Evolutionary conservation across 2,797 vertebrate genomes (phyloP).

Genomic region (Chrysocyon brachyurus): DNA sequence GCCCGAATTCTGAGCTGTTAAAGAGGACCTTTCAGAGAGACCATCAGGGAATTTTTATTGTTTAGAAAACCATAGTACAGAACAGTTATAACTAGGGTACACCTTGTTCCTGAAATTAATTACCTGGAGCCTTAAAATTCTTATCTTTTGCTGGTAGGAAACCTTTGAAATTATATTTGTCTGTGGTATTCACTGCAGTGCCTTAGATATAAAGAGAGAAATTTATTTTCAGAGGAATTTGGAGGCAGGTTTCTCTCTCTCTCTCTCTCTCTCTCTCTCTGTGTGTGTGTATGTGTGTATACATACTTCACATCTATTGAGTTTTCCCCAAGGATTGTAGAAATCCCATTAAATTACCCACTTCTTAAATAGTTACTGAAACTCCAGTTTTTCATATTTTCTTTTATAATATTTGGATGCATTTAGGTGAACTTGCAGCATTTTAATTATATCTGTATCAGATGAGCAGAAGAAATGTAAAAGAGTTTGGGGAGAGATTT

Average conservation of each 20-base stretch:
- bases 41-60: constrained; percentile 53
- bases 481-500: constrained; percentile 88
- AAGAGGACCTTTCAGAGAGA: constrained; percentile 30
- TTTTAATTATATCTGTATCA: constrained; percentile 89
- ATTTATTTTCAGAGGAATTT: constrained; percentile 78
- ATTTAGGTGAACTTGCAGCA: constrained; percentile 85
- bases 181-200: constrained; percentile 27
- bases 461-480: constrained; percentile 88
- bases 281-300: background rate
- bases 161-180: constrained; percentile 79
- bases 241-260: background rate
- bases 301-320: constrained; percentile 28
- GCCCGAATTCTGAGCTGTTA: constrained; percentile 41
- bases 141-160: constrained; percentile 80
- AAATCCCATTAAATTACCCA: constrained; percentile 83
- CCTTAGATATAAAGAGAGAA: constrained; percentile 70
- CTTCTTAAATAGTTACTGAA: constrained; percentile 75
- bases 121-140: constrained; percentile 63
- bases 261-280: too few species aligned
- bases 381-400: constrained; percentile 64
- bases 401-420: constrained; percentile 82
- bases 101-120: constrained; percentile 76
- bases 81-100: constrained; percentile 57
- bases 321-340: constrained; percentile 66
- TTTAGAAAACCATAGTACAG: constrained; percentile 56